Base-by-base conservation (phyloP, 2,113 vertebrate species). In the Perca schrenkii region DNA sequence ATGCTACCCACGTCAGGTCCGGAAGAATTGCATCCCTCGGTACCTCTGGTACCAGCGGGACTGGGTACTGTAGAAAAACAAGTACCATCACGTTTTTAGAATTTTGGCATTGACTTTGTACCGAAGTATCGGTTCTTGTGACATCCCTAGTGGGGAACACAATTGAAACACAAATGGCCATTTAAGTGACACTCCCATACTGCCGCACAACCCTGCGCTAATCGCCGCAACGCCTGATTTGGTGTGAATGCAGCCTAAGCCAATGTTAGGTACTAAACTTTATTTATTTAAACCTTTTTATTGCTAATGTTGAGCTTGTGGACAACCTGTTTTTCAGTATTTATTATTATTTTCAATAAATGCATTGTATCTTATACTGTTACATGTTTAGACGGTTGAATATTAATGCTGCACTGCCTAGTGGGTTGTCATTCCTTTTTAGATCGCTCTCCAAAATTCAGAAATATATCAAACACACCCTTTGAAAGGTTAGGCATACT, bases 221-320 rank as follows among this genome's bases (percentile, higher is more conserved):
- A 43, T 43, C 1, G 10, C 10, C 10, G 2, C 40, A 43, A 43
- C 10, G 10, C 40, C 40, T 11, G 40, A 11, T 11, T 11, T 43
- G 40, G 40, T 43, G 40, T 43, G 40, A 40, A 40, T 40, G 40
- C 40, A 2, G 7, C 40, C 40, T 43, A 43, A 72, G 53, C 87
- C 90, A 85, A 87, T 86, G 79, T 90, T 87, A 90, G 84, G 74
- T 65, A 49, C 80, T 61, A 21, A 34, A 71, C 17, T 6, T 3
- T 28, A 28, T 28, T 28, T 28, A 28, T 28, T 28, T 28, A 28
- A 28, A 28, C 2, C 3, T 67, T 10, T 64, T 61, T 22, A 22
- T 87, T 79, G 25, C 28, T 47, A 12, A 53, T 43, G 8, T 58
- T 83, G 34, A 36, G 17, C 46, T 31, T 60, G 43, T 71, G 4